These are phyloP conservation scores for Dendrophyllia cribrosa DNA, from an alignment of 64 coral and sea anemone species.

Conservation along the genomic window DNA sequence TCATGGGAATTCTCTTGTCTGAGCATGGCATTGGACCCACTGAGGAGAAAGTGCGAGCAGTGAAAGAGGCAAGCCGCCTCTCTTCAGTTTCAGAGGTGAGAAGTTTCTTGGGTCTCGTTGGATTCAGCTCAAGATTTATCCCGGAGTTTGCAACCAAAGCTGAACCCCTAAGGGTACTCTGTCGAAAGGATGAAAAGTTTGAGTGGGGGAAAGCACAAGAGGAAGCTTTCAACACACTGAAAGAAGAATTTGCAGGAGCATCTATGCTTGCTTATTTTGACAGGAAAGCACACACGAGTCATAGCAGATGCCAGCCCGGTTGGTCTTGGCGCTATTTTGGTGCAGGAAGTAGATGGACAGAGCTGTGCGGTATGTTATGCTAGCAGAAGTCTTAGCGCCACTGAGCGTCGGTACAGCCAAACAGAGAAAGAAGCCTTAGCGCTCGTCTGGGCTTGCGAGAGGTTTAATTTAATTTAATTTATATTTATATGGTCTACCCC, in stretches of 20 bases:
- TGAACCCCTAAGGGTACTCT: not conserved
- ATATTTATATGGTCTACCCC: not conserved
- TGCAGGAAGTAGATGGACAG: not conserved
- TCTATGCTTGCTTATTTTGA: conserved; percentile 29
- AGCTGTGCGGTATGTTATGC: conserved; percentile 7
- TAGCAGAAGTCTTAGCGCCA: conserved; percentile 1
- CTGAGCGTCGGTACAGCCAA: not conserved
- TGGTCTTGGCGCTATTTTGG: conserved; percentile 12
- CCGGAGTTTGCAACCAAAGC: conserved; percentile 17
- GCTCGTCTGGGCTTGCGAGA: not conserved
- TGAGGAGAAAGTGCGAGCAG: conserved; percentile 10
- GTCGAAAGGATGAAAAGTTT: not conserved
- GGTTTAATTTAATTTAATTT: conserved; percentile 11
- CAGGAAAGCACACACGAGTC: not conserved
- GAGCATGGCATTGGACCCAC: conserved; percentile 32
- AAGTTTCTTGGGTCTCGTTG: conserved; percentile 21
- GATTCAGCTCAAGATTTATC: conserved; percentile 30
- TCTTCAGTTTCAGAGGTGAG: conserved; percentile 16
- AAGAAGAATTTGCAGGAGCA: not conserved
- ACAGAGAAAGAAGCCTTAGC: conserved; percentile 9
- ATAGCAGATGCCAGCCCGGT: conserved; percentile 34
- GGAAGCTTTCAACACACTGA: conserved; percentile 5
- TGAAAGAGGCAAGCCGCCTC: conserved; percentile 10
- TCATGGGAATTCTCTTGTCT: conserved; percentile 37
- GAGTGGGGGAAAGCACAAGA: conserved; percentile 15